These are phyloP conservation scores for Dendropsophus ebraccatus DNA, from an alignment of 2,113 vertebrate species.

Conservation along the genomic window DNA sequence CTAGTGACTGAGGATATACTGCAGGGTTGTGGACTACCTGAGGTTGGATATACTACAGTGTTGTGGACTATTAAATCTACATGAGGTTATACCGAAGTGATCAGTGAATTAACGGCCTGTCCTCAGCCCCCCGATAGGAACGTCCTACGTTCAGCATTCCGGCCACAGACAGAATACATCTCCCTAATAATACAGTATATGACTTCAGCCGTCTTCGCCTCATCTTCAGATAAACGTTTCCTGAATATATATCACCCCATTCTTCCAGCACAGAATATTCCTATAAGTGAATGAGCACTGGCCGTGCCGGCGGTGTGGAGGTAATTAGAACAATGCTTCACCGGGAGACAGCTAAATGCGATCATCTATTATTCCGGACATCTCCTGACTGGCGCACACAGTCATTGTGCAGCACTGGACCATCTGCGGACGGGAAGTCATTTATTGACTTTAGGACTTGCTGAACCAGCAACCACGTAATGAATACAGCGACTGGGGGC, in stretches of 20 bases:
- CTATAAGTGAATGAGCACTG: background rate
- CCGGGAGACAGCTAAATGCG: slow-evolving; percentile 7
- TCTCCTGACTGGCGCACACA: background rate
- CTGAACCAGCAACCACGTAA: background rate
- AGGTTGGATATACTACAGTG: no score
- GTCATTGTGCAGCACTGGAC: background rate
- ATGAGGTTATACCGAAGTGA: no score
- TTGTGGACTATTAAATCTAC: no score
- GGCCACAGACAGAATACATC: background rate
- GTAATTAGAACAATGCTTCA: slow-evolving; percentile 50
- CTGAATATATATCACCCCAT: background rate
- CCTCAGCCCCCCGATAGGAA: no score
- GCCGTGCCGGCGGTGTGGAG: background rate
- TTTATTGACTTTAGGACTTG: background rate
- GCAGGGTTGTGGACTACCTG: background rate
- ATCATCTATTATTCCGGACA: slow-evolving; percentile 15
- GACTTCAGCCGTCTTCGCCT: background rate
- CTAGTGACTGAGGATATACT: background rate
- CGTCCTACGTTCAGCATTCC: no score
- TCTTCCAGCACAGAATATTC: background rate
- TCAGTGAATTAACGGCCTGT: no score
- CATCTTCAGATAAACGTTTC: background rate
- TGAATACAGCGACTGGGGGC: background rate
- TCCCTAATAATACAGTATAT: background rate
- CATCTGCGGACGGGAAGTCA: background rate